Percentiles rank a stretch among this genome's conserved stretches.
phyloP scores from a whole-genome alignment of 2,113 vertebrate genomes.

The Hippocampus comes region DNA sequence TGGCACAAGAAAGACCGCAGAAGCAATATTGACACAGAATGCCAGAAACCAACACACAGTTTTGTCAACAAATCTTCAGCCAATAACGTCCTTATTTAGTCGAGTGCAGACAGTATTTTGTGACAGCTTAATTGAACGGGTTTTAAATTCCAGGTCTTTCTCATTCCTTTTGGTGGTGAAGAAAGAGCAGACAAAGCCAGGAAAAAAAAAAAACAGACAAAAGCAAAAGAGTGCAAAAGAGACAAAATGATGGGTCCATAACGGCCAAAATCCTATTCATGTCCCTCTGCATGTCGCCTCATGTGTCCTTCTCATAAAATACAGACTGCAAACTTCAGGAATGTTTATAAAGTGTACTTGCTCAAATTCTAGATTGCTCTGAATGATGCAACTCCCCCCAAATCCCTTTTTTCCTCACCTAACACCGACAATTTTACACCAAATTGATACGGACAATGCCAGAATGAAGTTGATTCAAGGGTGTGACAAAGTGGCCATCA shows the following conservation, averaged over 20 bases:
- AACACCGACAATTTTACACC: slow-evolving; percentile 40
- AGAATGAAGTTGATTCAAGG: slow-evolving; percentile 39
- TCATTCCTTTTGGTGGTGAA: background rate
- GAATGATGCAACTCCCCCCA: slow-evolving; percentile 29
- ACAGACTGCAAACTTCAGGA: slow-evolving; percentile 72
- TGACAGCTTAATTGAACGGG: slow-evolving; percentile 7
- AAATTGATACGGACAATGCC: slow-evolving; percentile 41
- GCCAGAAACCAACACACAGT: slow-evolving; percentile 30
- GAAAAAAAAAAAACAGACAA: slow-evolving; percentile 19
- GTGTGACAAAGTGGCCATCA: slow-evolving; percentile 26
- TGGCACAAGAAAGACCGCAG: slow-evolving; percentile 32
- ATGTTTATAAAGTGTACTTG: slow-evolving; percentile 52
- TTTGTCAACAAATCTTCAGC: slow-evolving; percentile 28
- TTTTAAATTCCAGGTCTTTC: slow-evolving; percentile 1
- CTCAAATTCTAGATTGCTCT: slow-evolving; percentile 57
- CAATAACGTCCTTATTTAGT: slow-evolving; percentile 4
- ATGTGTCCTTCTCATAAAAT: slow-evolving; percentile 74
- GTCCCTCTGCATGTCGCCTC: slow-evolving; percentile 79
- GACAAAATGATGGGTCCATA: slow-evolving; percentile 42
- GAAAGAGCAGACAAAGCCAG: slow-evolving; percentile 2
- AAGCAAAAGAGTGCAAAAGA: slow-evolving; percentile 38
- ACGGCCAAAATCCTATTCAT: slow-evolving; percentile 70
- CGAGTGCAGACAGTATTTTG: slow-evolving; percentile 6
- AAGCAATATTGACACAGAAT: slow-evolving; percentile 47
- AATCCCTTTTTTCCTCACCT: slow-evolving; percentile 15